These are phyloP conservation scores for Cosmia trapezina DNA, from an alignment of 2,888 invertebrate genomes.

Conservation along the genomic window DNA sequence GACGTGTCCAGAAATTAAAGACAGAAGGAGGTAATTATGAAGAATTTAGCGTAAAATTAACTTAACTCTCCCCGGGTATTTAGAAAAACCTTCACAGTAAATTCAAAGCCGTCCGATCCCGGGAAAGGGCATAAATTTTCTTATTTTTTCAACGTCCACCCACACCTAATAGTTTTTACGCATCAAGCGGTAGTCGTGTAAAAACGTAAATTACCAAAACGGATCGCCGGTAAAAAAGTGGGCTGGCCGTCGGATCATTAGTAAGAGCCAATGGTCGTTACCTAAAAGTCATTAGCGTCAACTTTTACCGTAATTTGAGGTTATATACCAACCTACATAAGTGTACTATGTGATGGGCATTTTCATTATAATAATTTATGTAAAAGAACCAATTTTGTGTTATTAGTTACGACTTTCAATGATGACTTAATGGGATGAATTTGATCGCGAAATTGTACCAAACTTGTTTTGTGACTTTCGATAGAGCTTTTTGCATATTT, in stretches of 20 bases:
- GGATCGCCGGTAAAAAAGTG: constrained; percentile 88
- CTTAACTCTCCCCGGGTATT: constrained; percentile 3
- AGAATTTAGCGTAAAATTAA: constrained; percentile 44
- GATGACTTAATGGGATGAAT: constrained; percentile 74
- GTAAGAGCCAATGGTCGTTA: constrained; percentile 89
- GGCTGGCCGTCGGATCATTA: constrained; percentile 86
- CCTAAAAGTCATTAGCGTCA: constrained; percentile 89
- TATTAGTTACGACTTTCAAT: constrained; percentile 80
- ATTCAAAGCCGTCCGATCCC: constrained; percentile 34
- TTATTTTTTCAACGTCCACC: constrained; percentile 65
- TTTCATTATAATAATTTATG: constrained; percentile 84
- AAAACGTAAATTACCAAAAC: constrained; percentile 86
- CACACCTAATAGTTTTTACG: constrained; percentile 74
- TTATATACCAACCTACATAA: constrained; percentile 71
- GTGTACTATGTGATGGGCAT: constrained; percentile 70
- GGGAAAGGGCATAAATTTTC: constrained; percentile 64
- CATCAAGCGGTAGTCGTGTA: constrained; percentile 79
- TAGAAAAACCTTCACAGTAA: constrained; percentile 33
- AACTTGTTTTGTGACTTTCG: constrained; percentile 59
- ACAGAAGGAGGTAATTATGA: constrained; percentile 11
- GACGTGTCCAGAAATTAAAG: not conserved
- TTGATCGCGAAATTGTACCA: constrained; percentile 74
- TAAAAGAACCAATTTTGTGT: constrained; percentile 85
- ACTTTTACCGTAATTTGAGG: constrained; percentile 89
- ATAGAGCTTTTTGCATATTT: constrained; percentile 64